Conservation (phyloP, 2,113 vertebrate genomes). For the Arenaria interpres region DNA sequence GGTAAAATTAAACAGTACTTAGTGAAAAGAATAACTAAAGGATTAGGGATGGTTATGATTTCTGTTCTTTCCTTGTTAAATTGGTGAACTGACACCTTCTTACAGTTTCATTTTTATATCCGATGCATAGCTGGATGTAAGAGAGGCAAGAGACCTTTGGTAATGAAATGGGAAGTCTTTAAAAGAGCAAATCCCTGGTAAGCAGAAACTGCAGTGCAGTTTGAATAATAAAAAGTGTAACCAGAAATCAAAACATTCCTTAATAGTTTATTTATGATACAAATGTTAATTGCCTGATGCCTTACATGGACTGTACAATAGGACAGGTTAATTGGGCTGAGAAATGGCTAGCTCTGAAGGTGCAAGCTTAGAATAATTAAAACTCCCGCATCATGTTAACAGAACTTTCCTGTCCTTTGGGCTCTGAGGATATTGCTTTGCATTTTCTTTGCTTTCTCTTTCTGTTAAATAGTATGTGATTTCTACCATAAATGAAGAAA, state of each 20-base stretch:
- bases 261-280: constrained; percentile 22
- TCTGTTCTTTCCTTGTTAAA: not conserved
- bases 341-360: constrained; percentile 37
- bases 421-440: not conserved
- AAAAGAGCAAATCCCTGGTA: not conserved
- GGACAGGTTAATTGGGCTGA: constrained; percentile 64
- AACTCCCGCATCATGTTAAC: constrained; percentile 12
- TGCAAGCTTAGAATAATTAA: constrained; percentile 53
- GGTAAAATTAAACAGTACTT: not conserved
- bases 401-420: constrained; percentile 6
- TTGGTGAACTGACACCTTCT: not conserved
- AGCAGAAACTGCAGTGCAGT: not conserved
- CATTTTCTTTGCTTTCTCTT: not conserved
- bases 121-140: not conserved
- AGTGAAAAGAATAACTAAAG: not conserved
- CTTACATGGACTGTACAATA: constrained; percentile 49
- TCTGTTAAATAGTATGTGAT: not conserved
- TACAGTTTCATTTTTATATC: not conserved
- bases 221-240: constrained; percentile 37
- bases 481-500: not conserved
- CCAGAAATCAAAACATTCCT: constrained; percentile 49
- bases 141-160: not conserved
- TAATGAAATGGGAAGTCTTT: constrained; percentile 19
- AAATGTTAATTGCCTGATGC: constrained; percentile 63
- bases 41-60: not conserved